A percentile compares a stretch with the other conserved stretches of the same genome.
Evolutionary conservation across 2,113 vertebrate genomes (phyloP).

Genomic region (Spermophilus dauricus): DNA sequence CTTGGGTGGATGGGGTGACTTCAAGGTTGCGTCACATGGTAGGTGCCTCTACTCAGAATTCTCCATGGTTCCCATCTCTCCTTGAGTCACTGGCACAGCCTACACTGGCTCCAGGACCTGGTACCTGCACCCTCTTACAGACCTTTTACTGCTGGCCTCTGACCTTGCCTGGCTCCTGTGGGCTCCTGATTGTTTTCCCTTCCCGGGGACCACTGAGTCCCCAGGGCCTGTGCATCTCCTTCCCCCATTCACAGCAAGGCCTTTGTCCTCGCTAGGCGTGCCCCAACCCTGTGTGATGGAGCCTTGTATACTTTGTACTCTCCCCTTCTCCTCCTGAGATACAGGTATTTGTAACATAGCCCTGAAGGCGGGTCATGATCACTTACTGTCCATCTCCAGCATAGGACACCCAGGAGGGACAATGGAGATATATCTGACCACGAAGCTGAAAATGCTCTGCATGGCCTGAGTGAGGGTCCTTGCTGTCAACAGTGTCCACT

Average conservation of each 20-base stretch:
- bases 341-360: not conserved
- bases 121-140: rapidly evolving
- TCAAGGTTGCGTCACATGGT: not conserved
- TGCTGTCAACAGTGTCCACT: not conserved
- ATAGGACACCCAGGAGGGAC: not conserved
- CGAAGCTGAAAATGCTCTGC: not conserved
- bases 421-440: not conserved
- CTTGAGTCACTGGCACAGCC: not conserved
- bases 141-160: not conserved
- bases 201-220: not conserved
- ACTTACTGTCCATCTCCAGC: too few species aligned
- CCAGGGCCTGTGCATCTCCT: not conserved
- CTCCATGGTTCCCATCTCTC: not conserved
- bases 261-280: not conserved
- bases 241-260: not conserved
- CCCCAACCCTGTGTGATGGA: not conserved
- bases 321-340: not conserved
- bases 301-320: rapidly evolving
- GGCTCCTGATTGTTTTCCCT: not conserved
- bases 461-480: not conserved
- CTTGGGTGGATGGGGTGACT: not conserved
- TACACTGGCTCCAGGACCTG: not conserved
- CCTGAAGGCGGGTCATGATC: too few species aligned
- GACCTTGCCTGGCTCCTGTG: too few species aligned
- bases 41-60: not conserved